A percentile compares a stretch with the other conserved stretches of the same genome.
Conservation (phyloP, 2,113 vertebrate species). For the Sphaerodactylus townsendi region DNA sequence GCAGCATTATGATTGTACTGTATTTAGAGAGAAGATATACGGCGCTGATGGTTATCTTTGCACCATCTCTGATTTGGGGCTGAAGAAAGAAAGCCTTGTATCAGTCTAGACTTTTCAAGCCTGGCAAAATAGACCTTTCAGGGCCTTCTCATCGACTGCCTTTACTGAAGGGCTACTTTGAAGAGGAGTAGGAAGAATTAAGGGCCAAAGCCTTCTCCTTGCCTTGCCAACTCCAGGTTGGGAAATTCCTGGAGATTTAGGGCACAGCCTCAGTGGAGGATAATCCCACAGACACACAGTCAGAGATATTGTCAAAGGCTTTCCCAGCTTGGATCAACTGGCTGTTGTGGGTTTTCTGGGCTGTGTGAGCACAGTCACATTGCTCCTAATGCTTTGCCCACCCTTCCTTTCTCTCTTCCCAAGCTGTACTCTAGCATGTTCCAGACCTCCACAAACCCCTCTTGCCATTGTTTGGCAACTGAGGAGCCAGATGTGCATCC, state of each 20-base stretch:
- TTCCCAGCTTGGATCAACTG: too few species aligned
- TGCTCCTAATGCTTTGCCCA: too few species aligned
- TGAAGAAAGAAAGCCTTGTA: slow-evolving; percentile 6
- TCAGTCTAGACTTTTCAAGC: not conserved
- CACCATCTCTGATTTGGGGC: not conserved
- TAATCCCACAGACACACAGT: too few species aligned
- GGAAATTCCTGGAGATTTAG: too few species aligned
- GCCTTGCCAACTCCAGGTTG: too few species aligned
- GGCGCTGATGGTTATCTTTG: not conserved
- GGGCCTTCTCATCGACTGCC: not conserved
- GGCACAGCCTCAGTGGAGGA: too few species aligned
- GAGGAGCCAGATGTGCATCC: not conserved
- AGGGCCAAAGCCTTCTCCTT: too few species aligned
- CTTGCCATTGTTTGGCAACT: not conserved
- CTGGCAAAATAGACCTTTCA: not conserved
- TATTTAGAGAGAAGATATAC: not conserved
- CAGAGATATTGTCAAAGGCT: too few species aligned
- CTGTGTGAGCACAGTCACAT: too few species aligned
- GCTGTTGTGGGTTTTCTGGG: too few species aligned
- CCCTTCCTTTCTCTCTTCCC: not conserved
- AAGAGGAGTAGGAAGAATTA: not conserved
- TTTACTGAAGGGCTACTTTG: not conserved
- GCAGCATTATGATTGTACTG: not conserved
- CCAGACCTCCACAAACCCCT: not conserved
- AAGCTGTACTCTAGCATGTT: not conserved